These are phyloP conservation scores for Mythimna ferrago DNA, from an alignment of 2,888 invertebrate species.

Conservation along the genomic window DNA sequence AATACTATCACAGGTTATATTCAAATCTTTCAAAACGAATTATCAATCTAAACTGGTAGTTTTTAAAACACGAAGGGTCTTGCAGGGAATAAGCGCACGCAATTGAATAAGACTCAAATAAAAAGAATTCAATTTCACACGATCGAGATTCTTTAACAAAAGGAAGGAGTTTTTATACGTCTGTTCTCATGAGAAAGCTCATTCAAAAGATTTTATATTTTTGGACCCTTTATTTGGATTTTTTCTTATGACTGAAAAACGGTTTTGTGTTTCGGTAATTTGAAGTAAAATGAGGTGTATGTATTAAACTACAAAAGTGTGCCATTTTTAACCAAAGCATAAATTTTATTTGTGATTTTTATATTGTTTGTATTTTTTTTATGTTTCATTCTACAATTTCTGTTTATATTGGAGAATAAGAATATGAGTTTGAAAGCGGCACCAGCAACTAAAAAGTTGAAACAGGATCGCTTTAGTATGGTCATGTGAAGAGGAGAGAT, in stretches of 20 bases:
- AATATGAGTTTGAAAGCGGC: no score
- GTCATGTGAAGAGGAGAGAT: no score
- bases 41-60: constrained; percentile 13
- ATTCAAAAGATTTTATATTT: constrained; percentile 49
- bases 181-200: constrained; percentile 62
- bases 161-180: constrained; percentile 46
- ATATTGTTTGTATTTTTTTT: neutral
- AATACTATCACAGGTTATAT: neutral
- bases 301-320: no score
- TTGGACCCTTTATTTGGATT: constrained; percentile 29
- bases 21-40: constrained; percentile 1
- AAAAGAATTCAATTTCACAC: constrained; percentile 57
- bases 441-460: no score
- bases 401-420: no score
- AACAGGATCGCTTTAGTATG: no score
- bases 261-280: neutral
- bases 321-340: neutral
- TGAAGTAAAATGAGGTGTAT: neutral
- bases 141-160: constrained; percentile 55
- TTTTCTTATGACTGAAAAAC: neutral
- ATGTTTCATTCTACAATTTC: neutral
- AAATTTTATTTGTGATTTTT: neutral
- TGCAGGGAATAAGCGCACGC: constrained; percentile 24
- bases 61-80: constrained; percentile 6
- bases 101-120: constrained; percentile 47